Conservation (phyloP, 1,140 invertebrate species). For the Phthorimaea operculella region DNA sequence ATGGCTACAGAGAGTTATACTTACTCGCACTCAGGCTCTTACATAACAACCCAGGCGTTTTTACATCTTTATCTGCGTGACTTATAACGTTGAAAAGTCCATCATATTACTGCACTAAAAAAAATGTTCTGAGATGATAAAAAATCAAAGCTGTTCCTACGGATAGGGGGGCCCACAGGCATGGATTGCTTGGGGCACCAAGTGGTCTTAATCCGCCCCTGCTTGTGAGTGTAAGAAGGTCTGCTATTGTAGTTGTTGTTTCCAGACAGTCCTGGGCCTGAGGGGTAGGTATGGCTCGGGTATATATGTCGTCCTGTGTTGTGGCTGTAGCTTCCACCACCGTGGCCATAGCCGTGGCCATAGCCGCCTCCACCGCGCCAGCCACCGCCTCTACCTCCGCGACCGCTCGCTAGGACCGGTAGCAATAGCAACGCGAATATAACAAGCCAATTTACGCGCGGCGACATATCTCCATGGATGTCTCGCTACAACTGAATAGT, state of each 20-base stretch:
- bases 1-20: too few relatives aligned
- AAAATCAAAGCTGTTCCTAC: too few relatives aligned
- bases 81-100: too few relatives aligned
- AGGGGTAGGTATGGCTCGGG: not conserved
- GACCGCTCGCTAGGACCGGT: not conserved
- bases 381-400: not conserved
- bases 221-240: conserved; percentile 15
- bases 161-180: too few relatives aligned
- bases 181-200: too few relatives aligned
- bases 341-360: too few relatives aligned
- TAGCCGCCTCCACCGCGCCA: not conserved
- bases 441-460: not conserved
- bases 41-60: too few relatives aligned
- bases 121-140: too few relatives aligned
- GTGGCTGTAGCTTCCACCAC: not conserved
- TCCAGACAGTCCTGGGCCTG: conserved; percentile 9
- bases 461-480: not conserved
- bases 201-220: too few relatives aligned
- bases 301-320: not conserved
- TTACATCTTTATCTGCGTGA: too few relatives aligned
- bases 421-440: not conserved
- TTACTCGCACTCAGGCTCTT: too few relatives aligned
- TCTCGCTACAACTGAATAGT: not conserved
- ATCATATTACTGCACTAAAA: too few relatives aligned
- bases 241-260: conserved; percentile 18